Conservation (phyloP, 37 sponge, comb jelly and placozoan genomes). For the Crambe crambe region DNA sequence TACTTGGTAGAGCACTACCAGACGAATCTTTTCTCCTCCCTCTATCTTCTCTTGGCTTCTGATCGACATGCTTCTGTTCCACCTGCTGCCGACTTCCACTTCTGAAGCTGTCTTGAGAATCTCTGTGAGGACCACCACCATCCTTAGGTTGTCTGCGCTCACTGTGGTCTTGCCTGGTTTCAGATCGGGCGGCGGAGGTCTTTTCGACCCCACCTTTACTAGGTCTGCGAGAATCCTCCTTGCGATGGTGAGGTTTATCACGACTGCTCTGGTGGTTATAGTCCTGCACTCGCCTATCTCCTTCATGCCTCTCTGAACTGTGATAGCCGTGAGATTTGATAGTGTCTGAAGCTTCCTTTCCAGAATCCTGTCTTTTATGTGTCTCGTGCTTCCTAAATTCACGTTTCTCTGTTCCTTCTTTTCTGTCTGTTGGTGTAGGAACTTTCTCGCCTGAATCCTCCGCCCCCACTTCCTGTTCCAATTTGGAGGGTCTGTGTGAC, state of each 20-base stretch:
- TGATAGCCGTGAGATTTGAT: not conserved
- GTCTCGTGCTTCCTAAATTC: not conserved
- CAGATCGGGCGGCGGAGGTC: not conserved
- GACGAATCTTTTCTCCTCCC: not conserved
- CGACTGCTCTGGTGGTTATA: not conserved
- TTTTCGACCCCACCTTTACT: not conserved
- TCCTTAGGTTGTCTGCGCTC: not conserved
- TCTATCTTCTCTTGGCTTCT: not conserved
- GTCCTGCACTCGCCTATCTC: not conserved
- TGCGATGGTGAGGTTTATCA: slow-evolving; percentile 13
- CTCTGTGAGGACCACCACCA: not conserved
- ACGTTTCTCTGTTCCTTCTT: not conserved
- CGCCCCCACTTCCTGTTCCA: not conserved
- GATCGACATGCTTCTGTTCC: not conserved
- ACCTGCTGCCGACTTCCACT: not conserved
- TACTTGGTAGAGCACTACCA: not conserved
- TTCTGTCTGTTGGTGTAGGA: not conserved
- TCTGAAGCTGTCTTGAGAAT: not conserved
- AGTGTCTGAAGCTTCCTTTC: not conserved
- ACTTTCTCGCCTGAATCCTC: not conserved
- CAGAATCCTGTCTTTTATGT: not conserved
- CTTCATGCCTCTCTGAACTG: not conserved
- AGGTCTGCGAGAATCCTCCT: slow-evolving; percentile 11
- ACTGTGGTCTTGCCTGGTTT: not conserved
- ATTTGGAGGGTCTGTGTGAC: not conserved